Evolutionary conservation across 2,888 invertebrate species (phyloP).

Genomic region (Sphecodes monilicornis): DNA sequence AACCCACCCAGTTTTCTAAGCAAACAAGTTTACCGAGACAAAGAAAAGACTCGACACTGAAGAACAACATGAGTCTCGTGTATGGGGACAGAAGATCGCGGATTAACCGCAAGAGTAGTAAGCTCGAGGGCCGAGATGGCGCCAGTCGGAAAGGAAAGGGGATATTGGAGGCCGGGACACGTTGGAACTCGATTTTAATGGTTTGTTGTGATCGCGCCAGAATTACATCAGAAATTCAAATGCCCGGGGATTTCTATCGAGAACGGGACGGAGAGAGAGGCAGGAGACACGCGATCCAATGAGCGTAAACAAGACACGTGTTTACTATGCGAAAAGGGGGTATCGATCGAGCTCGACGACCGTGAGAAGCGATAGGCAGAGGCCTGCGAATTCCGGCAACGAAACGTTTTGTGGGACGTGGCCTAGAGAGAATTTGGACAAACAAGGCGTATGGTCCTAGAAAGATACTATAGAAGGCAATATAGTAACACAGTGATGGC

Average conservation of each 20-base stretch:
- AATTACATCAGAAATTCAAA: slow-evolving; percentile 57
- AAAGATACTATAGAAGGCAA: not conserved
- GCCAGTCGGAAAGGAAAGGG: not conserved
- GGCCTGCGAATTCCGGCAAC: slow-evolving; percentile 37
- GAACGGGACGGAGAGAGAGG: not conserved
- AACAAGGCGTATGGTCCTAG: not conserved
- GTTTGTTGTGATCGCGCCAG: slow-evolving; percentile 44
- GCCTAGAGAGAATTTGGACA: not conserved
- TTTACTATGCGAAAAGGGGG: slow-evolving; percentile 60
- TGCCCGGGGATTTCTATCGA: slow-evolving; percentile 12
- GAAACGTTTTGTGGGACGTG: not conserved
- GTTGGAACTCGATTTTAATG: slow-evolving; percentile 15
- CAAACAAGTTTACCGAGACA: not conserved
- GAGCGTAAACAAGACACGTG: slow-evolving; percentile 69
- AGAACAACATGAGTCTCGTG: not conserved
- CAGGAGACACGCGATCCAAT: slow-evolving; percentile 32
- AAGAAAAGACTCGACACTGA: not conserved
- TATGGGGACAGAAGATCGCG: not conserved
- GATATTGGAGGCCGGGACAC: not conserved
- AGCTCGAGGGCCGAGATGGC: not conserved
- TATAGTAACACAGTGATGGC: not conserved
- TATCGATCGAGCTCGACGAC: slow-evolving; percentile 67
- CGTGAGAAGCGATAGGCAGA: slow-evolving; percentile 64
- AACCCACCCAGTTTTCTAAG: not conserved
- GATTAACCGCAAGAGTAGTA: not conserved